Evolutionary conservation across 2,888 invertebrate species (phyloP).

Genomic region (Lasiommata megera): DNA sequence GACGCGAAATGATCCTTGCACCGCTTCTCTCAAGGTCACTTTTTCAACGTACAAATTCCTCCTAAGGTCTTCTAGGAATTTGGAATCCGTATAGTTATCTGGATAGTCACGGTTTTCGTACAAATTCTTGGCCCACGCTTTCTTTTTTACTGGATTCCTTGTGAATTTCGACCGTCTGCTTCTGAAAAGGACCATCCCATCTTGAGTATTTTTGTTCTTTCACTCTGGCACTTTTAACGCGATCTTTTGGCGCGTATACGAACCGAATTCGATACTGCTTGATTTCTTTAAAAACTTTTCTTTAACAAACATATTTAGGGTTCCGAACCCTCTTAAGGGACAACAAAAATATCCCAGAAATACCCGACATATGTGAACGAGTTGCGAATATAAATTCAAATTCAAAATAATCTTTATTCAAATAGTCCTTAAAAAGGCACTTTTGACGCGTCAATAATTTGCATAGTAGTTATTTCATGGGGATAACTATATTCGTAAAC

Average conservation of each 20-base stretch:
- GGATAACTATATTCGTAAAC: too few species aligned
- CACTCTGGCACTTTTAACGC: neutral
- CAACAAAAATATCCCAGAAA: too few species aligned
- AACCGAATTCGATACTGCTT: too few species aligned
- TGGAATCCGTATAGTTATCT: conserved; percentile 95
- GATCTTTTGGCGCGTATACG: neutral
- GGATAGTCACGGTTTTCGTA: conserved; percentile 93
- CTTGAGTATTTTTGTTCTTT: neutral
- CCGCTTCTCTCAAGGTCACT: conserved; percentile 85
- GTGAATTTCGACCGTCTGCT: conserved; percentile 53
- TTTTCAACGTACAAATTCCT: conserved; percentile 91
- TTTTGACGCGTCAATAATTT: too few species aligned
- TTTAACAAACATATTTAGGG: too few species aligned
- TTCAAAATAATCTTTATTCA: too few species aligned
- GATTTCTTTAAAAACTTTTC: too few species aligned
- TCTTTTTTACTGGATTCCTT: conserved; percentile 50
- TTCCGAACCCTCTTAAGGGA: too few species aligned
- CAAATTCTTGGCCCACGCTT: conserved; percentile 92
- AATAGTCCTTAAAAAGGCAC: too few species aligned
- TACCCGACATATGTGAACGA: too few species aligned
- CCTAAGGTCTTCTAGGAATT: conserved; percentile 91
- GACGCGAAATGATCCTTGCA: conserved; percentile 88
- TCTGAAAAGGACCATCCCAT: conserved; percentile 58
- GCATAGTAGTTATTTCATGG: too few species aligned
- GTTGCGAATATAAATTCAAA: too few species aligned